A percentile compares a stretch with the other conserved stretches of the same genome.
Conservation (phyloP, 2,113 vertebrate species). For the Periophthalmodon schlosseri region DNA sequence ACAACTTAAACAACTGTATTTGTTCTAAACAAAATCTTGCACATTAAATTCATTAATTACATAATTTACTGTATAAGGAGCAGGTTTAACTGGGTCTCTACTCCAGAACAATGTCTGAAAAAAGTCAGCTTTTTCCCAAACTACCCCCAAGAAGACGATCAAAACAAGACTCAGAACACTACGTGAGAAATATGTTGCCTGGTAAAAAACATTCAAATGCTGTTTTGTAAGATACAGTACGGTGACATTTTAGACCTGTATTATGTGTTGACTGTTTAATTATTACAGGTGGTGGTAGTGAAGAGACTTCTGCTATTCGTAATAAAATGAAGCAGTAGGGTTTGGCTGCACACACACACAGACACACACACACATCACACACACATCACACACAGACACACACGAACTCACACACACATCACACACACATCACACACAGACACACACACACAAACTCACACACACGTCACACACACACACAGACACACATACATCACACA, state of each 20-base stretch:
- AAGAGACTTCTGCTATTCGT: background rate
- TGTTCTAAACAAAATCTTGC: background rate
- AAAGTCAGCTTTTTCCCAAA: conserved; percentile 1
- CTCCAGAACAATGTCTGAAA: background rate
- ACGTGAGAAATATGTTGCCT: background rate
- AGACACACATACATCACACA: too few species aligned
- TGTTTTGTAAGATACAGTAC: background rate
- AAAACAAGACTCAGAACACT: conserved; percentile 16
- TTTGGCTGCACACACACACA: background rate
- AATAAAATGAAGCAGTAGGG: background rate
- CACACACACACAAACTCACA: too few species aligned
- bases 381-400: too few species aligned
- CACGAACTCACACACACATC: too few species aligned
- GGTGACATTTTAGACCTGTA: background rate
- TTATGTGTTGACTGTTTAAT: background rate
- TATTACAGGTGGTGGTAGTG: background rate
- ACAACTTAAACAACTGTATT: background rate
- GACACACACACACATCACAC: too few species aligned
- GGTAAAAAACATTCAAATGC: conserved; percentile 13
- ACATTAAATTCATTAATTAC: background rate
- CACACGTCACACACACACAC: too few species aligned
- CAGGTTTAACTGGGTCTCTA: too few species aligned
- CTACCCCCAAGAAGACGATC: conserved; percentile 7
- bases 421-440: too few species aligned
- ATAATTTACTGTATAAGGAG: too few species aligned